Conservation (phyloP, 2,888 invertebrate genomes). For the Eristalinus aeneus region DNA sequence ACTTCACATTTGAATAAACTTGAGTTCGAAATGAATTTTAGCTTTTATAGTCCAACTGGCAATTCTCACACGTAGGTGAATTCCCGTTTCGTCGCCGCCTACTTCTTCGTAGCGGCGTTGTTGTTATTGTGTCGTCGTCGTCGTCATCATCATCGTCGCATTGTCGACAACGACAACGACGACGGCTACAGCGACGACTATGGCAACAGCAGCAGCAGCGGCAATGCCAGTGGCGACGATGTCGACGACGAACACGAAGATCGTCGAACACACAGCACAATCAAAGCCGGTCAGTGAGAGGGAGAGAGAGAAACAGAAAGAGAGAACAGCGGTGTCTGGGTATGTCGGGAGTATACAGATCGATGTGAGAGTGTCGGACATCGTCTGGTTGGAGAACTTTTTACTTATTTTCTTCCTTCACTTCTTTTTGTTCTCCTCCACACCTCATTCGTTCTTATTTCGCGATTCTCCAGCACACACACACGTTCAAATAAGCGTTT, state of each 20-base stretch:
- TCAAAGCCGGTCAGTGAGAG: slow-evolving; percentile 31
- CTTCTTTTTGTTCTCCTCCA: slow-evolving; percentile 2
- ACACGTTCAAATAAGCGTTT: slow-evolving; percentile 18
- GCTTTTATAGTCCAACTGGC: slow-evolving; percentile 79
- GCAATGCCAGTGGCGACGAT: not conserved
- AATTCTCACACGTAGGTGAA: slow-evolving; percentile 75
- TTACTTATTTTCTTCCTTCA: slow-evolving; percentile 23
- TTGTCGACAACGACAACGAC: slow-evolving; percentile 43
- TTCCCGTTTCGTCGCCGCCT: slow-evolving; percentile 59
- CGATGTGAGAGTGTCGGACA: slow-evolving; percentile 45
- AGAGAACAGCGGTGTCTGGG: not conserved
- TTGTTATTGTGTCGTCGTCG: slow-evolving; percentile 43
- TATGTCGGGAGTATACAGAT: not conserved
- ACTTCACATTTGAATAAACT: slow-evolving; percentile 81
- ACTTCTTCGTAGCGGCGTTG: slow-evolving; percentile 49
- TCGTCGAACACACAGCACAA: slow-evolving; percentile 26
- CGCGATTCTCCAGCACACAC: not conserved
- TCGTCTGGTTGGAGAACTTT: slow-evolving; percentile 57
- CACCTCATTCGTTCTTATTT: not conserved
- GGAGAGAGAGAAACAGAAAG: not conserved
- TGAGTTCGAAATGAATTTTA: slow-evolving; percentile 80
- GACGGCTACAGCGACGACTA: slow-evolving; percentile 6
- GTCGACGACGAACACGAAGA: slow-evolving; percentile 7
- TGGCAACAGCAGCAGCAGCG: slow-evolving; percentile 27
- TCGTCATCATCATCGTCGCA: slow-evolving; percentile 41